A percentile compares a stretch with the other conserved stretches of the same genome.
Conservation (phyloP, 1,140 invertebrate genomes). For the Phymorhynchus buccinoides region DNA sequence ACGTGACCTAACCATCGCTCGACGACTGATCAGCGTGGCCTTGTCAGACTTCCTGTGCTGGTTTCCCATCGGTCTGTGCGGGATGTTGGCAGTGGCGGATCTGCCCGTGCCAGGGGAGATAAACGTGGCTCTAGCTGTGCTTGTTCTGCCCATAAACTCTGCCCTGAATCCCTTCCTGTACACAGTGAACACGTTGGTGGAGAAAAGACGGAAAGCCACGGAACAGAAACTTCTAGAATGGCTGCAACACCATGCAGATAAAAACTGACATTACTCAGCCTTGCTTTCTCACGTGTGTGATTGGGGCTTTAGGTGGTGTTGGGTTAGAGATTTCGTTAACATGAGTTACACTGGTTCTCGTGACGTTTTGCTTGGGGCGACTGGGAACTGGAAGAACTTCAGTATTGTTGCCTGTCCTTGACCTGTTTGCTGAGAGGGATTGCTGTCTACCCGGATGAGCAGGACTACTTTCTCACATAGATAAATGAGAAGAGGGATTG, state of each 20-base stretch:
- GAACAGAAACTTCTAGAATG: neutral
- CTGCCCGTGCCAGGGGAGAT: conserved; percentile 14
- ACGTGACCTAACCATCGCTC: conserved; percentile 38
- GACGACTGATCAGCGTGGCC: conserved; percentile 22
- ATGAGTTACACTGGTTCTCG: too few species aligned
- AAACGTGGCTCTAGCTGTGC: conserved; percentile 24
- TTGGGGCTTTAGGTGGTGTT: too few species aligned
- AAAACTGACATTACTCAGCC: too few species aligned
- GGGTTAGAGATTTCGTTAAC: too few species aligned
- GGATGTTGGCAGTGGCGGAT: conserved; percentile 11
- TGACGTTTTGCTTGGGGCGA: too few species aligned
- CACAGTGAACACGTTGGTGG: conserved; percentile 24
- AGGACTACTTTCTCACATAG: too few species aligned
- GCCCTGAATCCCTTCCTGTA: conserved; percentile 40
- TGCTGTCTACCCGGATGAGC: too few species aligned
- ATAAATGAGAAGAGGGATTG: too few species aligned
- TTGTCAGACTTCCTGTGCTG: conserved; percentile 45
- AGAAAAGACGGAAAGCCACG: neutral
- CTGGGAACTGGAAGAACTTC: too few species aligned
- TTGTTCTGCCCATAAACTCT: conserved; percentile 36
- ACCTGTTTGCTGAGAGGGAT: too few species aligned
- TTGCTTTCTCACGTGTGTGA: too few species aligned
- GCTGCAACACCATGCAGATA: neutral
- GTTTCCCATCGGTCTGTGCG: conserved; percentile 42
- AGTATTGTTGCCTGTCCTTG: too few species aligned